Conservation (phyloP, 1,140 invertebrate species). For the Anastatus disparis region DNA sequence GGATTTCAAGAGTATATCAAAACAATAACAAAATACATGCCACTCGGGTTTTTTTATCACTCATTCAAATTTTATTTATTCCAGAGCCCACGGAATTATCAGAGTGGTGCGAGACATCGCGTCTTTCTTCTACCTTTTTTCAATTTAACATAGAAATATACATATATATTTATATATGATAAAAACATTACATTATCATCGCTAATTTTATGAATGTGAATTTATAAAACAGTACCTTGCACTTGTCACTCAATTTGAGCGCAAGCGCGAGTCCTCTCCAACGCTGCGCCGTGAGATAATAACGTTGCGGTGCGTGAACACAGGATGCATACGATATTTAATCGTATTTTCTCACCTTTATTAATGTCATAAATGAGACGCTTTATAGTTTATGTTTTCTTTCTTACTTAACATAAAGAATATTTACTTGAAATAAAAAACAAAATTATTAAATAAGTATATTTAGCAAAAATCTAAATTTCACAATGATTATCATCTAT, state of each 20-base stretch:
- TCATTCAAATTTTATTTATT: slow-evolving; percentile 21
- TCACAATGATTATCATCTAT: too few species aligned
- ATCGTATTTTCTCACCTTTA: slow-evolving; percentile 20
- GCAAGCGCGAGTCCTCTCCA: slow-evolving; percentile 70
- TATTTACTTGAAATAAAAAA: too few species aligned
- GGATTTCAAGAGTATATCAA: neutral
- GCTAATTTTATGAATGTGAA: slow-evolving; percentile 58
- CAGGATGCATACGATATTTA: slow-evolving; percentile 57
- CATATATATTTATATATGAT: neutral
- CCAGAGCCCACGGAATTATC: slow-evolving; percentile 8
- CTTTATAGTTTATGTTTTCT: neutral
- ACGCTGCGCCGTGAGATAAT: slow-evolving; percentile 59
- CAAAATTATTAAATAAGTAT: too few species aligned
- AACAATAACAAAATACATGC: slow-evolving; percentile 1
- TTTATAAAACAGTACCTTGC: slow-evolving; percentile 69
- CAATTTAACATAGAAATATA: slow-evolving; percentile 2
- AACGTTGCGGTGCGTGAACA: slow-evolving; percentile 67
- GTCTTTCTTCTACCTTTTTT: slow-evolving; percentile 17
- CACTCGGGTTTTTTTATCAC: neutral
- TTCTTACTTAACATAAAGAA: slow-evolving; percentile 6
- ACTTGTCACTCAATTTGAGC: slow-evolving; percentile 72
- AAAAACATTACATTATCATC: slow-evolving; percentile 12
- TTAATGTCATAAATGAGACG: neutral
- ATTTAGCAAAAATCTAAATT: too few species aligned
- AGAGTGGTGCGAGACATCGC: slow-evolving; percentile 46